Evolutionary conservation across 1,140 invertebrate genomes (phyloP), one percentile per base, ranked within the genome.

Genomic region (Diprion similis): DNA sequence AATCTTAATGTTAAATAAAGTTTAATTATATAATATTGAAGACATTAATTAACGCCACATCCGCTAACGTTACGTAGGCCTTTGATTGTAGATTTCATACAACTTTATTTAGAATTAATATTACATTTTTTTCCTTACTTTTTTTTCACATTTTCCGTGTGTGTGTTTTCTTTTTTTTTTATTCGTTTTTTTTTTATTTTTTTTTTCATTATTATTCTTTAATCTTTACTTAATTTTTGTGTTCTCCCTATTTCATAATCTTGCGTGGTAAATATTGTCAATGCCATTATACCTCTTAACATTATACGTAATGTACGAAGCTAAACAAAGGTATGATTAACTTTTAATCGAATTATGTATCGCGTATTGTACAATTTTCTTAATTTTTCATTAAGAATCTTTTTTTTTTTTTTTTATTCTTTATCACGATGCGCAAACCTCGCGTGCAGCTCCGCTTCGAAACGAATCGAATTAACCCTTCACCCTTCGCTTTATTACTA

Each of bases 21-120:
- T 75, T 73, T 72, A 76, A 77, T 77, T 76, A 74, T 68, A 46
- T 76, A 66, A 37, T 37, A 75, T 79, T 81, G 77, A 79, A 78
- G 75, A 78, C 79, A 80, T 77, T 77, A 76, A 77, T 80, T 77
- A 78, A 79, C 75, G 71, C 75, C 75, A 79, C 71, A 73, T 75
- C 46, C 75, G 65, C 75, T 80, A 77, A 80, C 75, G 77, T 76
- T 78, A 76, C 76, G 74, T 82, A 82, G 80, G 80, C 80, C 80
- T 80, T 82, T 82, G 80, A 82, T 78, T 82, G 79, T 82, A 77
- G 74, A 79, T 73, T 71, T 72, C 74, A 66, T 74, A 73, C 69
- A 73, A 64, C 51, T 67, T 75, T 75, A 66, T 73, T 76, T 70
- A 73, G 71, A 10, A 65, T 68, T 19, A 76, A 47, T 70, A 51